phyloP scores from a whole-genome alignment of 2,797 vertebrate genomes.

The Ctenopoma kingsleyae region DNA sequence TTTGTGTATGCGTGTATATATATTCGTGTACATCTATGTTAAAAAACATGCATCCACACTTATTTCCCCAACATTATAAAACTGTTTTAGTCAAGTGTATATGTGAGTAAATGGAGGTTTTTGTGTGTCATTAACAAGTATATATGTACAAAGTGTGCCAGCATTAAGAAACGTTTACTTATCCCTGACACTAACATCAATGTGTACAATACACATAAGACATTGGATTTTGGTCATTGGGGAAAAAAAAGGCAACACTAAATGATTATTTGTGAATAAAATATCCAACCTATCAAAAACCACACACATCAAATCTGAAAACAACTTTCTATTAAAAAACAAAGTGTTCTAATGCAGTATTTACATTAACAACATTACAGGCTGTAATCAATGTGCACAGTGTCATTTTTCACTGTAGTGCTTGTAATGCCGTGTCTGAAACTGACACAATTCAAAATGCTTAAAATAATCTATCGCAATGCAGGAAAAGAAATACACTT shows the following conservation, averaged over 20 bases:
- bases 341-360: conserved; percentile 73
- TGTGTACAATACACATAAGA: conserved; percentile 81
- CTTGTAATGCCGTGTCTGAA: conserved; percentile 76
- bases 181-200: conserved; percentile 80
- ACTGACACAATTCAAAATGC: conserved; percentile 74
- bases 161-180: conserved; percentile 75
- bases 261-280: conserved; percentile 76
- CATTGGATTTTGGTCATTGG: conserved; percentile 84
- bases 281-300: conserved; percentile 75
- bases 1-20: neutral
- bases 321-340: conserved; percentile 63
- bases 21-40: conserved; percentile 43
- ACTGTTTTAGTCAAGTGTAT: conserved; percentile 71
- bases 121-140: conserved; percentile 70
- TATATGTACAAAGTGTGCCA: conserved; percentile 77
- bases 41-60: conserved; percentile 80
- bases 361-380: conserved; percentile 79
- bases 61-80: conserved; percentile 71
- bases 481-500: conserved; percentile 59
- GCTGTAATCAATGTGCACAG: conserved; percentile 78
- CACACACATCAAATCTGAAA: conserved; percentile 73
- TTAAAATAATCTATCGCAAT: conserved; percentile 70
- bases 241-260: conserved; percentile 73
- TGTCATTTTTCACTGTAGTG: conserved; percentile 74
- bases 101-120: conserved; percentile 74